These are phyloP conservation scores for Sarcophaga subvicina DNA, from an alignment of 2,888 invertebrate genomes.

Conservation along the genomic window DNA sequence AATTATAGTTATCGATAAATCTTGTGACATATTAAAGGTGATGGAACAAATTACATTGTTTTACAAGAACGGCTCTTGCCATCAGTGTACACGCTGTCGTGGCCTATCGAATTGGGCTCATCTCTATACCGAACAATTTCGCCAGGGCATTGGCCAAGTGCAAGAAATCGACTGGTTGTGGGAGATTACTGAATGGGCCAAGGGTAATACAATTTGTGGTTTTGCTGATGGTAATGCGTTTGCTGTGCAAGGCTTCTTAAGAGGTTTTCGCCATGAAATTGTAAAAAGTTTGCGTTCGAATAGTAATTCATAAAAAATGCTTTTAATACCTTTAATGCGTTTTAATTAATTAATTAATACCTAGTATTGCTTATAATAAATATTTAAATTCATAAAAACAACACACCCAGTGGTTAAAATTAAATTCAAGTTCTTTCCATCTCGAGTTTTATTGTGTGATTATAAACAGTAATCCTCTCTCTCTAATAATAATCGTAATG, in stretches of 20 bases:
- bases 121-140: slow-evolving; percentile 89
- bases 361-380: too few species aligned
- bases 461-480: too few species aligned
- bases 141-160: slow-evolving; percentile 94
- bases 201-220: slow-evolving; percentile 98
- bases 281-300: slow-evolving; percentile 88
- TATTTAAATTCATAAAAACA: too few species aligned
- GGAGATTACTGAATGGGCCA: slow-evolving; percentile 98
- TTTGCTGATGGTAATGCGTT: slow-evolving; percentile 98
- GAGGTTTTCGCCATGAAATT: slow-evolving; percentile 95
- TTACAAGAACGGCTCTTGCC: slow-evolving; percentile 99
- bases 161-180: slow-evolving; percentile 99
- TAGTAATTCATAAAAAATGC: not conserved
- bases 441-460: too few species aligned
- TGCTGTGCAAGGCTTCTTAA: slow-evolving; percentile 97
- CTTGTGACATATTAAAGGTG: slow-evolving; percentile 98
- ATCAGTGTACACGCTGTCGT: slow-evolving; percentile 98
- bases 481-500: too few species aligned
- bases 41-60: slow-evolving; percentile 97
- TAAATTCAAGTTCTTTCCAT: too few species aligned
- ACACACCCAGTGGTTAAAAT: too few species aligned
- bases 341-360: slow-evolving; percentile 7
- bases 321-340: not conserved
- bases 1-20: slow-evolving; percentile 98
- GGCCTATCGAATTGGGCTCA: slow-evolving; percentile 97